Evolutionary conservation across 2,113 vertebrate genomes (phyloP).

Genomic region (Vicugna pacos): DNA sequence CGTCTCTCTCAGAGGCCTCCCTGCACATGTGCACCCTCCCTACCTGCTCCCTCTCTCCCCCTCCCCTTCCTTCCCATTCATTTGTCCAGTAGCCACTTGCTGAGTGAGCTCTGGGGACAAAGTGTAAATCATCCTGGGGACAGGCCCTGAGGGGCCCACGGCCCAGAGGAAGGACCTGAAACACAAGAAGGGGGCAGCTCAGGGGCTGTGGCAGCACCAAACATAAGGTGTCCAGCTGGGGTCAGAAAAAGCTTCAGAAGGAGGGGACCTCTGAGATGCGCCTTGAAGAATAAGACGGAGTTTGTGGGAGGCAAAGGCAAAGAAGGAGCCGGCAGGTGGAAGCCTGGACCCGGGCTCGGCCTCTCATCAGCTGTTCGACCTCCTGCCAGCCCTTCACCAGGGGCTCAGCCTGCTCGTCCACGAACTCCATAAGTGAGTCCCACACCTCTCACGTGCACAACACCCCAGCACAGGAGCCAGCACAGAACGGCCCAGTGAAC

Average conservation of each 20-base stretch:
- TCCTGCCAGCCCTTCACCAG: too few species aligned
- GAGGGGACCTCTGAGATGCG: not conserved
- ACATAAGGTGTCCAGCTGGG: rapidly evolving
- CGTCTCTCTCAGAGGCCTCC: not conserved
- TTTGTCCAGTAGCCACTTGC: not conserved
- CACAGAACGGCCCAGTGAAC: not conserved
- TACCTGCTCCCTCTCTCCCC: not conserved
- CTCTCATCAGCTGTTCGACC: not conserved
- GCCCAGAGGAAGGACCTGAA: not conserved
- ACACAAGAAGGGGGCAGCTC: too few species aligned
- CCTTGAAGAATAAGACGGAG: not conserved
- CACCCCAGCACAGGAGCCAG: not conserved
- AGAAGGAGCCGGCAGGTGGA: not conserved
- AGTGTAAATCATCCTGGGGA: not conserved
- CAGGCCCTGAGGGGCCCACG: not conserved
- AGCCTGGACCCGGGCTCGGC: not conserved
- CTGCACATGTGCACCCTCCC: not conserved
- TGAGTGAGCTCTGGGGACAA: not conserved
- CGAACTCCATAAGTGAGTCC: rapidly evolving
- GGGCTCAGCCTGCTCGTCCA: not conserved
- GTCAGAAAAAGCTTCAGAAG: not conserved
- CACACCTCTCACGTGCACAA: not conserved
- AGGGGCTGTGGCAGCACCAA: too few species aligned
- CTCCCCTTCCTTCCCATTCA: not conserved
- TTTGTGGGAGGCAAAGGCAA: not conserved